Conservation (phyloP, 2,888 invertebrate species). For the Willowsia nigromaculata region DNA sequence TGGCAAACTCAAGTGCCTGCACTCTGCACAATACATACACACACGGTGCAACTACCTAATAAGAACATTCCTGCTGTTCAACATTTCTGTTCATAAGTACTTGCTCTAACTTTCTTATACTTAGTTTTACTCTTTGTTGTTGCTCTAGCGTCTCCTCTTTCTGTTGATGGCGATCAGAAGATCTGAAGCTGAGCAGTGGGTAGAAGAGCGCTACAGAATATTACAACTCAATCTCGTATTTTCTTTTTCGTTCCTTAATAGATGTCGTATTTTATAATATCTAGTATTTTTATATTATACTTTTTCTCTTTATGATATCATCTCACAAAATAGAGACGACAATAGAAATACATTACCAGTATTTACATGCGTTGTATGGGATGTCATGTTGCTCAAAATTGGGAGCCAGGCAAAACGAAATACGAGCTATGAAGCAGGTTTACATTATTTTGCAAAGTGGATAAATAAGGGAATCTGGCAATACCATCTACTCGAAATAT, state of each 20-base stretch:
- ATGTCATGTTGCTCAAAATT: background rate
- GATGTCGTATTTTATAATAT: background rate
- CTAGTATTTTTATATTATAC: background rate
- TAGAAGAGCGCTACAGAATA: background rate
- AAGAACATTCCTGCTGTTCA: too few species aligned
- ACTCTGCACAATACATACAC: too few species aligned
- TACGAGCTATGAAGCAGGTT: background rate
- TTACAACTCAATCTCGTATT: background rate
- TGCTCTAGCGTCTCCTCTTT: background rate
- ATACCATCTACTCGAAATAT: background rate
- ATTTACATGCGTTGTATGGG: background rate
- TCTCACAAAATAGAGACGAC: background rate
- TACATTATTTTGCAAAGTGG: background rate
- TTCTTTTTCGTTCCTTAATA: background rate
- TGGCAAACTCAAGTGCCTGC: too few species aligned
- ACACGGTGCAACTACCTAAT: too few species aligned
- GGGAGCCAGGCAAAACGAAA: background rate
- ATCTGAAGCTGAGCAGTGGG: background rate
- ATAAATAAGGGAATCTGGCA: background rate
- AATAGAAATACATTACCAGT: background rate
- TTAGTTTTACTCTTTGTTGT: background rate
- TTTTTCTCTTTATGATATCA: background rate
- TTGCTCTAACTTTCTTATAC: background rate
- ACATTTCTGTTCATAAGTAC: too few species aligned
- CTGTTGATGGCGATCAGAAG: background rate